phyloP scores from a whole-genome alignment of 2,113 vertebrate species.

The Rhineura floridana region DNA sequence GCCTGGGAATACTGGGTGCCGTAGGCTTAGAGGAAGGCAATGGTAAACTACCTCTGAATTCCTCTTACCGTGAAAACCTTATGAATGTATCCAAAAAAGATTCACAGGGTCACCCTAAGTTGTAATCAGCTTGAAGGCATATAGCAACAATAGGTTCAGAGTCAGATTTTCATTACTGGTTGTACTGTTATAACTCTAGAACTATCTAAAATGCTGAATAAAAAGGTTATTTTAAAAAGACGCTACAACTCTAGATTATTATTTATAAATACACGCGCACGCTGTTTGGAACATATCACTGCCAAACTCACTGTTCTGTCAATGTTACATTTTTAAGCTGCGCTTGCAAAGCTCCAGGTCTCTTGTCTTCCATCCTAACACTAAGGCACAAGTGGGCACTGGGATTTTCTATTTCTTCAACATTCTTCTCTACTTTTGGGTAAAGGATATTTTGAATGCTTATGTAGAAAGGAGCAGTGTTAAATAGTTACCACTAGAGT shows the following conservation, averaged over 20 bases:
- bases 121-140: no score
- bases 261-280: neutral
- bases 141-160: no score
- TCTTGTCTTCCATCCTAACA: neutral
- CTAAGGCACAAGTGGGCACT: neutral
- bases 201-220: no score
- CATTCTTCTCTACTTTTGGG: neutral
- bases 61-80: no score
- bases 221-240: no score
- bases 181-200: neutral
- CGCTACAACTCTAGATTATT: no score
- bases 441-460: slow-evolving; percentile 1
- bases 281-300: neutral
- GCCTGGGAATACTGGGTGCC: no score
- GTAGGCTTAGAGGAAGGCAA: no score
- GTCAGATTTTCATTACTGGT: neutral
- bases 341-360: neutral
- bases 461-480: neutral
- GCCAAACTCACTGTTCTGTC: neutral
- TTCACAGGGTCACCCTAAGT: no score
- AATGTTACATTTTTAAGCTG: neutral
- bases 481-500: slow-evolving; percentile 85
- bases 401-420: slow-evolving; percentile 14
- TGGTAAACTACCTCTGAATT: no score
- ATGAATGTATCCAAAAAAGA: no score